Evolutionary conservation across 2,888 invertebrate genomes (phyloP).

Genomic region (Caenorhabditis macrosperma): DNA sequence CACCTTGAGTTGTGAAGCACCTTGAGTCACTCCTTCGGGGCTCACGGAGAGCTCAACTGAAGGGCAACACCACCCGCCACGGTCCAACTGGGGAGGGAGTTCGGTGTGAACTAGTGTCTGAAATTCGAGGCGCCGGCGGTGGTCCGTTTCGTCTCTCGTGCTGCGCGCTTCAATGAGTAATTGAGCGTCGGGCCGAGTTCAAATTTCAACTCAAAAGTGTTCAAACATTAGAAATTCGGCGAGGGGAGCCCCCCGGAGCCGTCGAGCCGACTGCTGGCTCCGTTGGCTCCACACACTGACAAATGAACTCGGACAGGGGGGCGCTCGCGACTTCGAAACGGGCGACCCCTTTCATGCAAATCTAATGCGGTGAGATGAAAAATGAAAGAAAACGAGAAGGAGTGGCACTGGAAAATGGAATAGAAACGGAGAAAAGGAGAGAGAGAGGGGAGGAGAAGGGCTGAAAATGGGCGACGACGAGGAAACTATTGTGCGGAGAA

Average conservation of each 20-base stretch:
- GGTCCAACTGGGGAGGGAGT: background rate
- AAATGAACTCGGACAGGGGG: conserved; percentile 35
- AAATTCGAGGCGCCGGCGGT: conserved; percentile 41
- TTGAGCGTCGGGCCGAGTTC: conserved; percentile 55
- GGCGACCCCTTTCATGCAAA: conserved; percentile 37
- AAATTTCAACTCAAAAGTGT: conserved; percentile 54
- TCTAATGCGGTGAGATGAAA: conserved; percentile 48
- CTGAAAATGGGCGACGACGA: background rate
- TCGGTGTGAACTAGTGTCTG: conserved; percentile 26
- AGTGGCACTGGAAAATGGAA: no score
- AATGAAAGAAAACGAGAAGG: conserved; percentile 18
- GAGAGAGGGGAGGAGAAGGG: background rate
- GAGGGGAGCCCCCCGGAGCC: background rate
- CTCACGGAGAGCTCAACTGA: no score
- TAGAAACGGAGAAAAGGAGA: background rate
- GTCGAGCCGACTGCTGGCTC: no score
- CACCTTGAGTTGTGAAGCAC: no score
- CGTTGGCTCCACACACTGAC: no score
- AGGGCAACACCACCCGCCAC: no score
- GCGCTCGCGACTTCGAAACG: conserved; percentile 8
- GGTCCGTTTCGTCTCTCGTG: conserved; percentile 18
- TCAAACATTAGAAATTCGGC: conserved; percentile 42
- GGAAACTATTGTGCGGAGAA: background rate
- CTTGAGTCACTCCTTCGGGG: no score
- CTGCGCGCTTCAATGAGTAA: conserved; percentile 50